Percentiles rank a stretch among this genome's conserved stretches.
These are phyloP conservation scores for Diarsia dahlii DNA, from an alignment of 2,888 invertebrate genomes.

Conservation along the genomic window DNA sequence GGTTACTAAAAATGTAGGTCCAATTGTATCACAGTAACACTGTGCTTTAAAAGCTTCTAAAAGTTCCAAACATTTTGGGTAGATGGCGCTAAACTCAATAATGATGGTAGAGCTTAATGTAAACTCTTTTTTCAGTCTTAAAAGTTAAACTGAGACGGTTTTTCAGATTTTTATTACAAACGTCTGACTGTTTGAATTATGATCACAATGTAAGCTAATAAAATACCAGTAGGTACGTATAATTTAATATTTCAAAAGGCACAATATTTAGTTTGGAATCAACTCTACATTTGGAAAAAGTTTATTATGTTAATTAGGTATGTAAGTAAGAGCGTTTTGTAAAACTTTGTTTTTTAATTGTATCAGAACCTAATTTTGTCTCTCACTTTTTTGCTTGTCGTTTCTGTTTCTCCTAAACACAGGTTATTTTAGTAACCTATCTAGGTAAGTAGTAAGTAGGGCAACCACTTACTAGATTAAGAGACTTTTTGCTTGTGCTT, in stretches of 20 bases:
- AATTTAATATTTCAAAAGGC: too few relatives aligned
- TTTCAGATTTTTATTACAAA: background rate
- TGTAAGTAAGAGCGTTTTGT: background rate
- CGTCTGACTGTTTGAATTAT: background rate
- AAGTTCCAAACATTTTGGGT: conserved; percentile 48
- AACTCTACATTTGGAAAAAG: background rate
- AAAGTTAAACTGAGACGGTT: background rate
- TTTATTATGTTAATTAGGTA: background rate
- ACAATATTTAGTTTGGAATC: too few relatives aligned
- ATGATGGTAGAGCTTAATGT: conserved; percentile 14
- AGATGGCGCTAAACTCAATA: conserved; percentile 59
- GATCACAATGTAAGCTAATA: background rate
- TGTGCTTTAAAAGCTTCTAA: conserved; percentile 48
- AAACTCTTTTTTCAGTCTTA: background rate
- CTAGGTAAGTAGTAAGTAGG: too few relatives aligned
- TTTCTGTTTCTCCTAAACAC: too few relatives aligned
- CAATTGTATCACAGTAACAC: background rate
- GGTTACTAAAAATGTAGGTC: too few relatives aligned
- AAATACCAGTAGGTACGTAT: background rate
- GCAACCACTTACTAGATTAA: too few relatives aligned
- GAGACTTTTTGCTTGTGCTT: too few relatives aligned
- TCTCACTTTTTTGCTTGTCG: too few relatives aligned
- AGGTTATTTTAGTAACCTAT: too few relatives aligned
- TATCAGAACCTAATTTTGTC: too few relatives aligned
- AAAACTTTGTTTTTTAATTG: background rate